phyloP scores from a whole-genome alignment of 2,797 vertebrate species.

The Helicolenus hilgendorfi region DNA sequence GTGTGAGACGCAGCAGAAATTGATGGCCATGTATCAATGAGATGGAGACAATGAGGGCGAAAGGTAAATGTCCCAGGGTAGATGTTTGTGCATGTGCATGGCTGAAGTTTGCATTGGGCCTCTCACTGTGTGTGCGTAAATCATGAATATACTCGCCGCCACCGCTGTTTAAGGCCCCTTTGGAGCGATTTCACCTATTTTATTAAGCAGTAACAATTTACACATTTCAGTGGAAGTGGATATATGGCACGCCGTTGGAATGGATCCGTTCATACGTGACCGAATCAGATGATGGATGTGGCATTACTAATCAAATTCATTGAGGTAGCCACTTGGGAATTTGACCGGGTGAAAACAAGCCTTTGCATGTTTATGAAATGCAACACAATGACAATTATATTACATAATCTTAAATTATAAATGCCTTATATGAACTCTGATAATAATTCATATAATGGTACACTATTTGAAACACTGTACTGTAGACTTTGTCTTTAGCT shows the following conservation, averaged over 20 bases:
- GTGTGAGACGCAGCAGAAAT: conserved; percentile 76
- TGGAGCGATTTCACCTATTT: conserved; percentile 80
- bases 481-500: neutral
- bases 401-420: conserved; percentile 42
- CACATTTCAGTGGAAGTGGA: conserved; percentile 72
- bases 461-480: neutral
- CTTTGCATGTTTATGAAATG: conserved; percentile 37
- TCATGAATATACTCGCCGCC: conserved; percentile 72
- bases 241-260: conserved; percentile 49
- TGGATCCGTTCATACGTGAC: conserved; percentile 63
- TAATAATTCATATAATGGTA: neutral
- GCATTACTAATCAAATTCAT: conserved; percentile 81
- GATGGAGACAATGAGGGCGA: conserved; percentile 82
- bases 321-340: conserved; percentile 70
- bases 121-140: conserved; percentile 77
- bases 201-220: conserved; percentile 85
- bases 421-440: neutral
- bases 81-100: conserved; percentile 78
- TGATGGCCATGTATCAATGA: conserved; percentile 85
- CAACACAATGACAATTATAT: conserved; percentile 25
- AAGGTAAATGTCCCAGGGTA: conserved; percentile 81
- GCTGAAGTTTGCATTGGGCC: conserved; percentile 71
- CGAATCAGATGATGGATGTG: conserved; percentile 78
- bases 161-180: conserved; percentile 72
- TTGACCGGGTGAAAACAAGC: conserved; percentile 30